phyloP scores from a whole-genome alignment of 2,888 invertebrate species.

The Lysandra bellargus region DNA sequence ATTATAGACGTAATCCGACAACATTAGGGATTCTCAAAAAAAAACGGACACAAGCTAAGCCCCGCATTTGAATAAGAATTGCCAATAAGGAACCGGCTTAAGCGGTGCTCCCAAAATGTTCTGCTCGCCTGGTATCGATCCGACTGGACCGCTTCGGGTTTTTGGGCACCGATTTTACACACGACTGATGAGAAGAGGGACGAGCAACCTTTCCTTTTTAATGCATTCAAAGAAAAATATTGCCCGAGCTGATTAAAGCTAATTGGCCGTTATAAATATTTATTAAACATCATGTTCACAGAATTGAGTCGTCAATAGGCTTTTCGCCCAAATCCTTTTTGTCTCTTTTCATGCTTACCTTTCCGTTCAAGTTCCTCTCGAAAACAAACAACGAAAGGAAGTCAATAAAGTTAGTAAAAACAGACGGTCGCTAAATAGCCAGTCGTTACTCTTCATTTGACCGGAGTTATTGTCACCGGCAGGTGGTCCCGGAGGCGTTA shows the following conservation, averaged over 20 bases:
- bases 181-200: conserved; percentile 7
- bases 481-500: conserved; percentile 38
- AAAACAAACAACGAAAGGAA: not conserved
- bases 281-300: not conserved
- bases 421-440: conserved; percentile 56
- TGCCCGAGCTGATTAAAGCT: not conserved
- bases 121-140: conserved; percentile 64
- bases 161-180: conserved; percentile 32
- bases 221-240: conserved; percentile 20
- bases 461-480: conserved; percentile 38
- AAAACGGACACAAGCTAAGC: conserved; percentile 51
- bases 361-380: not conserved
- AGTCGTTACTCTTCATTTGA: conserved; percentile 58
- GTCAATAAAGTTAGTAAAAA: conserved; percentile 45
- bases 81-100: conserved; percentile 67
- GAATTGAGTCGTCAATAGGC: not conserved
- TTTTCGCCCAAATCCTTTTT: not conserved
- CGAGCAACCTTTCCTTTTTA: conserved; percentile 18
- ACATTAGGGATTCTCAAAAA: conserved; percentile 37
- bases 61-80: conserved; percentile 78
- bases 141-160: conserved; percentile 45
- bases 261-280: conserved; percentile 15
- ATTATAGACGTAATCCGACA: conserved; percentile 29
- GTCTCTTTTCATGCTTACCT: not conserved
- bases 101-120: conserved; percentile 58